These are phyloP conservation scores for Tapera naevia DNA, from an alignment of 2,797 vertebrate genomes.

Conservation along the genomic window DNA sequence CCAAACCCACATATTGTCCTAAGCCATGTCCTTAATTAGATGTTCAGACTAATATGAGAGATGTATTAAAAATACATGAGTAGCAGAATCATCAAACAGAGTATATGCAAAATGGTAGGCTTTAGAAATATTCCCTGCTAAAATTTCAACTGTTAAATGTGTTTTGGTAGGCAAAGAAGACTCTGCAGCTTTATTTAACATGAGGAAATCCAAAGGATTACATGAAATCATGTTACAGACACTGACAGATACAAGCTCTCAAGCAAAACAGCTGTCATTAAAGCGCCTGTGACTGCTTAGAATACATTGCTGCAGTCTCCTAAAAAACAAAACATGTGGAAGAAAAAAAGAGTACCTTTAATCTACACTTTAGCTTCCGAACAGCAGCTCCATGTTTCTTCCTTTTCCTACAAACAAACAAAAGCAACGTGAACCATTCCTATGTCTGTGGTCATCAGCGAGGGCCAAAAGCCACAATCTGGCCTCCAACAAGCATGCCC, in stretches of 20 bases:
- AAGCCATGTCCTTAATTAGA: background rate
- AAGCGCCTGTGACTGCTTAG: conserved; percentile 10
- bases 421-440: background rate
- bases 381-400: background rate
- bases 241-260: conserved; percentile 35
- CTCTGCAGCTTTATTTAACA: conserved; percentile 21
- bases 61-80: background rate
- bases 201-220: conserved; percentile 50
- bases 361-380: background rate
- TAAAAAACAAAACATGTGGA: background rate
- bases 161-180: conserved; percentile 26
- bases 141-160: conserved; percentile 30
- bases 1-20: background rate
- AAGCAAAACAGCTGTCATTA: conserved; percentile 55
- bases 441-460: background rate
- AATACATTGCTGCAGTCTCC: background rate
- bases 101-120: background rate
- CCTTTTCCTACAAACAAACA: background rate
- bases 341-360: background rate
- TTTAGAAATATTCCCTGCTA: conserved; percentile 6
- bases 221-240: conserved; percentile 34
- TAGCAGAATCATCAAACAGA: background rate
- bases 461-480: background rate
- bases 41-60: background rate
- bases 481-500: background rate